Evolutionary conservation across 2,797 vertebrate genomes (phyloP), one percentile per base, ranked within the genome.

Genomic region (Cuculus canorus): DNA sequence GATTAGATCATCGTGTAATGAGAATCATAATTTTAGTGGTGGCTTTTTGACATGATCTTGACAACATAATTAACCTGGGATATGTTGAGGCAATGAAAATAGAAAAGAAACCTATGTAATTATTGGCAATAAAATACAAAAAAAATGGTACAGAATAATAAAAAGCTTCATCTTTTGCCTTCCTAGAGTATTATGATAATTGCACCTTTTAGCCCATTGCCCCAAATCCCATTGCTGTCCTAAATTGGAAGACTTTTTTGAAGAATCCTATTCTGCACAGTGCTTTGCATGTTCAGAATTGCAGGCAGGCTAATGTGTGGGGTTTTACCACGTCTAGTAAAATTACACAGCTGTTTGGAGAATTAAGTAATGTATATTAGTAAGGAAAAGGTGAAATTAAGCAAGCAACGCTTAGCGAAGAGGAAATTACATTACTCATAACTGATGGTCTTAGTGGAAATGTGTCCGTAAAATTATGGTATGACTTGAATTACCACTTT

Each of bases 31-130:
- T 96, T 97, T 96, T 59, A 88, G 71, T 71, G 2, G 80, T 59
- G 93, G 54, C 94, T 94, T 86, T 93, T 73, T 75, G 93, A 92
- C 95, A 91, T 72, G 71, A 22, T 88, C 78, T 92, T 96, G 92
- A 94, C 95, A 97, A 68, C 63, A 11, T 82, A 95, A 97, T 98
- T 97, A 98, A 96, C 92, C 83, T 82, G 70, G 82, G 83, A 94
- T 78, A 91, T 64, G 53, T 32, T 28, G 60, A 95, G 94, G 94
- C 79, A 93, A 41, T 22, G 13, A 90, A 79, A 91, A 64, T 59
- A 92, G 85, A 64, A 30, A 24, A 32, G 70, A 70, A 78, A 76
- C 61, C 66, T 19, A 7, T 23, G 72, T 65, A 91, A 93, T 94
- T 81, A 92, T 77, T 27, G 43, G 53, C 63, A 76, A 82, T 90